Evolutionary conservation across 2,888 invertebrate genomes (phyloP).

Genomic region (Noctua janthina): DNA sequence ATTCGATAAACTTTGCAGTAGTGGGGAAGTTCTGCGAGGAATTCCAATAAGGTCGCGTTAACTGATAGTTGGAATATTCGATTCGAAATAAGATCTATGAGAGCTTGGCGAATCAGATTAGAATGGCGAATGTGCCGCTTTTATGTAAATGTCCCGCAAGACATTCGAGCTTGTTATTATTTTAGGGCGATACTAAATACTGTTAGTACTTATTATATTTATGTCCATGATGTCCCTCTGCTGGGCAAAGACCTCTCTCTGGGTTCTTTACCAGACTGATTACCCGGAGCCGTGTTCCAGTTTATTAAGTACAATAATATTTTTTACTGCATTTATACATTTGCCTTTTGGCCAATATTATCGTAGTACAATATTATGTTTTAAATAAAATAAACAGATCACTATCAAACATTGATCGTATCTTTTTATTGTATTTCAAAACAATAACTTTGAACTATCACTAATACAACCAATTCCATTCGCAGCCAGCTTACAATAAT

Average conservation of each 20-base stretch:
- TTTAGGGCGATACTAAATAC: background rate
- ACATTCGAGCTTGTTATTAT: constrained; percentile 6
- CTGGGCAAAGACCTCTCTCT: background rate
- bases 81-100: constrained; percentile 48
- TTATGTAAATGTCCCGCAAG: background rate
- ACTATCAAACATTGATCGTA: background rate
- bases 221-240: background rate
- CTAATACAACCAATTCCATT: background rate
- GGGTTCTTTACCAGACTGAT: background rate
- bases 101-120: constrained; percentile 30
- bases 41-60: constrained; percentile 61
- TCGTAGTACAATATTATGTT: background rate
- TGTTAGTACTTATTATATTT: background rate
- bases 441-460: background rate
- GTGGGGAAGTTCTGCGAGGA: constrained; percentile 42
- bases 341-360: background rate
- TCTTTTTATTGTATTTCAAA: background rate
- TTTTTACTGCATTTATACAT: background rate
- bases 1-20: constrained; percentile 49
- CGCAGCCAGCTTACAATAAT: constrained; percentile 43
- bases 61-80: constrained; percentile 56
- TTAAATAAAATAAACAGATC: background rate
- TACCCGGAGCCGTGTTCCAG: background rate
- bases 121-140: constrained; percentile 15
- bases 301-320: background rate